Conservation (phyloP, 64 coral and sea anemone genomes). For the Orbicella faveolata region DNA sequence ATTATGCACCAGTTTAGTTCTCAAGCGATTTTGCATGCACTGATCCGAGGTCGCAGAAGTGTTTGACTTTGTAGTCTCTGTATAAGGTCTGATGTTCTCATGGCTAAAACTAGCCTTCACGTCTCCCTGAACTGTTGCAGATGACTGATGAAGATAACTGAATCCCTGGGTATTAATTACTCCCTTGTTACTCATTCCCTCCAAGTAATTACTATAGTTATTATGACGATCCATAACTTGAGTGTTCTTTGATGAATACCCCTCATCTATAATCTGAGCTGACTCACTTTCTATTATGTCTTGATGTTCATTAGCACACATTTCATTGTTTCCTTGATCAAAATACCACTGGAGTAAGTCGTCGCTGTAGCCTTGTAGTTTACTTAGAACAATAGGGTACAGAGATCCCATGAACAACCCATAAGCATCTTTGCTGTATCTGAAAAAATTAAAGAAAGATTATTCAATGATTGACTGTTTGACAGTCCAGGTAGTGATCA, state of each 20-base stretch:
- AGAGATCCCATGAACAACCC: slow-evolving; percentile 65
- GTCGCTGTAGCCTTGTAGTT: slow-evolving; percentile 19
- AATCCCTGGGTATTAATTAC: not conserved
- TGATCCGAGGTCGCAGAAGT: not conserved
- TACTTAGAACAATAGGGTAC: slow-evolving; percentile 53
- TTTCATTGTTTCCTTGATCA: not conserved
- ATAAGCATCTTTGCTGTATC: slow-evolving; percentile 86
- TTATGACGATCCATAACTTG: not conserved
- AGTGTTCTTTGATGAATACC: not conserved
- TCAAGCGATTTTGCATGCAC: not conserved
- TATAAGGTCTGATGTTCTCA: not conserved
- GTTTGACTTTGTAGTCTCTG: not conserved
- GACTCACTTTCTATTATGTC: not conserved
- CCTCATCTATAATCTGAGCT: not conserved
- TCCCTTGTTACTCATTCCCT: not conserved
- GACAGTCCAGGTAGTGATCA: not conserved
- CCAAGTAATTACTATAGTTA: not conserved
- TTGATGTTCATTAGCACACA: not conserved
- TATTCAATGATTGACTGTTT: not conserved
- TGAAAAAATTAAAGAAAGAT: not conserved
- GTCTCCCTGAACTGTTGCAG: not conserved
- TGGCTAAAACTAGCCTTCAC: not conserved
- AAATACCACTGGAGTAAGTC: slow-evolving; percentile 35
- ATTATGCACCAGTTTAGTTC: not conserved
- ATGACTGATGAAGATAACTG: not conserved